A percentile compares a stretch with the other conserved stretches of the same genome.
These are phyloP conservation scores for Drosophila diplacantha DNA, from an alignment of 2,888 invertebrate genomes.

Conservation along the genomic window DNA sequence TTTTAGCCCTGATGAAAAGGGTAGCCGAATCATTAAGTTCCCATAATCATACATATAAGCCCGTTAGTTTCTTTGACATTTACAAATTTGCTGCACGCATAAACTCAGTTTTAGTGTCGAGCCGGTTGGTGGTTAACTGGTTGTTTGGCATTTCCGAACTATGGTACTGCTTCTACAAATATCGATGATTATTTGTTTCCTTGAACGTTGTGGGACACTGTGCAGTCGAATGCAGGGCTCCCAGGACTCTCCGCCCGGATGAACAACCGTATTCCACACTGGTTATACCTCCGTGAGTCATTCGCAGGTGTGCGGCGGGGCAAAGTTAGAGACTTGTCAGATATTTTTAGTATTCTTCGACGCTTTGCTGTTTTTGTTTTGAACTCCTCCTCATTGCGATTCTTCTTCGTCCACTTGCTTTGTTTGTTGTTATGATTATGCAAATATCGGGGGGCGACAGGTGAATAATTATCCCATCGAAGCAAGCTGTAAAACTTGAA, in stretches of 20 bases:
- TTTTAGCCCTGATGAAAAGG: neutral
- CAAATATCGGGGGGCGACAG: slow-evolving; percentile 54
- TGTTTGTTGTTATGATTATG: slow-evolving; percentile 58
- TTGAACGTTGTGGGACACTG: slow-evolving; percentile 1
- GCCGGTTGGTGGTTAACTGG: slow-evolving; percentile 20
- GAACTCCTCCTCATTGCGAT: slow-evolving; percentile 13
- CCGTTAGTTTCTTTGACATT: neutral
- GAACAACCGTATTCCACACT: slow-evolving; percentile 42
- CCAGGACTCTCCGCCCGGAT: slow-evolving; percentile 46
- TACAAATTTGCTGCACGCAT: slow-evolving; percentile 5
- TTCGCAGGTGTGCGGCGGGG: slow-evolving; percentile 31
- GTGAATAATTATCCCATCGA: slow-evolving; percentile 56
- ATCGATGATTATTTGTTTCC: neutral
- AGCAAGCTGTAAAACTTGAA: slow-evolving; percentile 32
- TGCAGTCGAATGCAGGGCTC: slow-evolving; percentile 3
- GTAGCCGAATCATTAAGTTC: neutral
- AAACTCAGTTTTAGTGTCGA: slow-evolving; percentile 6
- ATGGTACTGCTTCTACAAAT: slow-evolving; percentile 1
- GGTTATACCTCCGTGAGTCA: slow-evolving; percentile 52
- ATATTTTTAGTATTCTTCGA: slow-evolving; percentile 52
- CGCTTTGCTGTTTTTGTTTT: slow-evolving; percentile 43
- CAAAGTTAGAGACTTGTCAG: slow-evolving; percentile 31
- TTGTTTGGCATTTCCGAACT: neutral
- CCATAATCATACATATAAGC: no score
- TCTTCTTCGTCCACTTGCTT: slow-evolving; percentile 29